Conservation (phyloP, 1,140 invertebrate genomes). For the Diorhabda elongata region DNA sequence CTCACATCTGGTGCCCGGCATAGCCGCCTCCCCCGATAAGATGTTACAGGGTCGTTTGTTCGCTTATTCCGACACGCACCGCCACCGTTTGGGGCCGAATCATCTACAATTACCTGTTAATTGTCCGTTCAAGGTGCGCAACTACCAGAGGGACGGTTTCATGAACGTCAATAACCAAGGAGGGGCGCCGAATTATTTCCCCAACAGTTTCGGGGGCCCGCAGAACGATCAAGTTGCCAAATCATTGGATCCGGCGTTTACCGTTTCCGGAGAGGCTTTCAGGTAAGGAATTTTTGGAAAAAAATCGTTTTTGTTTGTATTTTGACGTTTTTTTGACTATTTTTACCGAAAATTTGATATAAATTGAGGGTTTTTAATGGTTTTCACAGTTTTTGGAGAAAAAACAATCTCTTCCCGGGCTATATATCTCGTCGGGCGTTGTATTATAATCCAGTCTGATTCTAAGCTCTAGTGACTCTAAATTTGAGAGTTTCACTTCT, state of each 20-base stretch:
- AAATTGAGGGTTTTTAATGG: no score
- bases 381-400: no score
- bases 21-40: constrained; percentile 81
- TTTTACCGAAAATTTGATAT: no score
- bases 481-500: no score
- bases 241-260: constrained; percentile 53
- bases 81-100: constrained; percentile 84
- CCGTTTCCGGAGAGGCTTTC: constrained; percentile 59
- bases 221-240: constrained; percentile 51
- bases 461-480: no score
- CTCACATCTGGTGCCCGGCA: constrained; percentile 80
- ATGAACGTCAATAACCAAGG: constrained; percentile 58
- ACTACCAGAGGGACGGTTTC: constrained; percentile 79
- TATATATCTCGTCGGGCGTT: no score
- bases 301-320: no score
- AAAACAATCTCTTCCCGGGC: no score
- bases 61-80: constrained; percentile 82
- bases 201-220: constrained; percentile 81
- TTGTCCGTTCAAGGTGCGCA: constrained; percentile 67
- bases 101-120: constrained; percentile 86
- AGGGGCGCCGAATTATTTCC: constrained; percentile 82
- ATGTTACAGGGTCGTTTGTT: constrained; percentile 86
- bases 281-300: constrained; percentile 44
- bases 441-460: no score
- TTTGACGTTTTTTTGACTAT: no score